A percentile compares a stretch with the other conserved stretches of the same genome.
These are phyloP conservation scores for Coenonympha glycerion DNA, from an alignment of 2,888 invertebrate genomes.

Conservation along the genomic window DNA sequence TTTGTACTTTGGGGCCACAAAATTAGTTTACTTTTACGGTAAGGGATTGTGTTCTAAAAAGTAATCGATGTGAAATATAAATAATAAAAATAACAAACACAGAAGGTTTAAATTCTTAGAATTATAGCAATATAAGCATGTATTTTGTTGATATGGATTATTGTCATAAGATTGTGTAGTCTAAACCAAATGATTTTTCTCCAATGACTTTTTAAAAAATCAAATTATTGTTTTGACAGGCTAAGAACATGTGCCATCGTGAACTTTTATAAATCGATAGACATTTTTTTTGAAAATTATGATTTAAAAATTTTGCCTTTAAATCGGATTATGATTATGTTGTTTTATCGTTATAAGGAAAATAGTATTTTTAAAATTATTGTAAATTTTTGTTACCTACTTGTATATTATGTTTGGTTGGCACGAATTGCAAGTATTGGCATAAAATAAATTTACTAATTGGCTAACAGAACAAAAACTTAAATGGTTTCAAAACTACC, in stretches of 20 bases:
- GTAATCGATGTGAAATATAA: conserved; percentile 5
- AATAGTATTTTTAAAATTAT: conserved; percentile 21
- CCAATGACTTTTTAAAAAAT: too few species aligned
- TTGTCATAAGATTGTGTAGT: conserved; percentile 8
- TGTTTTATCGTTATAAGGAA: conserved; percentile 26
- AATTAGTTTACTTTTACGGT: conserved; percentile 20
- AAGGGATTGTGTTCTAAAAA: conserved; percentile 24
- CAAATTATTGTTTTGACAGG: neutral
- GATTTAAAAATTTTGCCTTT: conserved; percentile 5
- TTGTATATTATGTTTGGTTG: conserved; percentile 21
- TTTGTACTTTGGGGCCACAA: conserved; percentile 27
- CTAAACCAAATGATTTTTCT: conserved; percentile 22
- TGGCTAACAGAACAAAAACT: neutral
- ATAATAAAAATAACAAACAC: neutral
- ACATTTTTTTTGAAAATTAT: conserved; percentile 9
- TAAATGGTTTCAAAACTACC: conserved; percentile 5
- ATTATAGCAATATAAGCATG: neutral
- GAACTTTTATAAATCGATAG: too few species aligned
- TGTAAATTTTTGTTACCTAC: conserved; percentile 19
- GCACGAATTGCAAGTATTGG: neutral
- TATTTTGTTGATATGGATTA: neutral
- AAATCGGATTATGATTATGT: conserved; percentile 8
- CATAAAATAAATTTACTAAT: neutral
- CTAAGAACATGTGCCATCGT: conserved; percentile 21
- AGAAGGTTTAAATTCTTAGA: conserved; percentile 6